These are phyloP conservation scores for Hylaeus anthracinus DNA, from an alignment of 1,140 invertebrate species.

Conservation along the genomic window DNA sequence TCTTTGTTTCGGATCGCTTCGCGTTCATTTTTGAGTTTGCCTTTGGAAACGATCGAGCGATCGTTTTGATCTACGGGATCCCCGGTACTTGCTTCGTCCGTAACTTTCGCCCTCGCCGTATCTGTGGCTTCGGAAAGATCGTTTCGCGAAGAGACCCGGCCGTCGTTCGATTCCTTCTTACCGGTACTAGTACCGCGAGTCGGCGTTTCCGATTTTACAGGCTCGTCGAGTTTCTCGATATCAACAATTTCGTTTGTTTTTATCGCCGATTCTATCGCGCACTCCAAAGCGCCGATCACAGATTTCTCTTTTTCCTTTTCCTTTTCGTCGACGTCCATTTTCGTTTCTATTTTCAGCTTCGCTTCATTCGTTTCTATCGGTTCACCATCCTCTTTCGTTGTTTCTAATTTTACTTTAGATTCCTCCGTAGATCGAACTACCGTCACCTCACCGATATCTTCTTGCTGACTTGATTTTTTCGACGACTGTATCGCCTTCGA, in stretches of 20 bases:
- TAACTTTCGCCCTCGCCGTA: too few species aligned
- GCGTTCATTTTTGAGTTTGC: conserved; percentile 31
- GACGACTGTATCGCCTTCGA: neutral
- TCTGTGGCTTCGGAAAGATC: too few species aligned
- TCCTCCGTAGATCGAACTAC: neutral
- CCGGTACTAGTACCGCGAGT: too few species aligned
- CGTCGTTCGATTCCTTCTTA: too few species aligned
- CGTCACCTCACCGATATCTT: neutral
- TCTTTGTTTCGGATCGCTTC: neutral
- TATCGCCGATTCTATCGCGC: conserved; percentile 1
- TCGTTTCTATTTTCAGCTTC: neutral
- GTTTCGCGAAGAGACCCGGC: too few species aligned
- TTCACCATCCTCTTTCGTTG: neutral
- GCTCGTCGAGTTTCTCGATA: neutral
- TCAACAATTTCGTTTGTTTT: neutral
- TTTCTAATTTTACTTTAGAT: neutral
- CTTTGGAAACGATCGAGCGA: neutral
- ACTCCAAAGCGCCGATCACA: neutral
- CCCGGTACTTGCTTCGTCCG: neutral
- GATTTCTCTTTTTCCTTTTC: conserved; percentile 6
- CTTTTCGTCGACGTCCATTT: conserved; percentile 21
- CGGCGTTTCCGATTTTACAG: neutral
- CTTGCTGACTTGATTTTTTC: neutral
- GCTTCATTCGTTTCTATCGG: neutral
- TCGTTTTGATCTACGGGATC: neutral